A percentile compares a stretch with the other conserved stretches of the same genome.
These are phyloP conservation scores for Astreopora myriophthalma DNA, from an alignment of 64 coral and sea anemone genomes.

Conservation along the genomic window DNA sequence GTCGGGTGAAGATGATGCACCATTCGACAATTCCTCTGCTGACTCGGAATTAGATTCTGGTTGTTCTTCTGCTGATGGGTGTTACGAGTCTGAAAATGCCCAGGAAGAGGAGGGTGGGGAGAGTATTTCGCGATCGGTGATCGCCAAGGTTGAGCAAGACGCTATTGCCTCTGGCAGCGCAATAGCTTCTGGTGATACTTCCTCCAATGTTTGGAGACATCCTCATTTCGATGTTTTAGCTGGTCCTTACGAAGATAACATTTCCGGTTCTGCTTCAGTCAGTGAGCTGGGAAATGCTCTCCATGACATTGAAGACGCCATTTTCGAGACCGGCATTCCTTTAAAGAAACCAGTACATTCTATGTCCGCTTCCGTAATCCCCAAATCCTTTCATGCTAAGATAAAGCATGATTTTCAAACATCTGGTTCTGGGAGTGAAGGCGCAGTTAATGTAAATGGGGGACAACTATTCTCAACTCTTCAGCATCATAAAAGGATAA, in stretches of 20 bases:
- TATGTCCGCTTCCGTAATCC: background rate
- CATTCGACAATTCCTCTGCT: slow-evolving; percentile 26
- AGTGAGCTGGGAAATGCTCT: background rate
- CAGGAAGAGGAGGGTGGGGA: background rate
- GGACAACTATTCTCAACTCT: background rate
- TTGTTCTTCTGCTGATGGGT: slow-evolving; percentile 25
- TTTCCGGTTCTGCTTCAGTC: background rate
- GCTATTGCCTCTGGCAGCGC: slow-evolving; percentile 8
- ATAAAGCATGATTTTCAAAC: background rate
- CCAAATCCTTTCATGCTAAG: background rate
- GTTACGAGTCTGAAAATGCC: slow-evolving; percentile 2
- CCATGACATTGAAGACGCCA: slow-evolving; percentile 66
- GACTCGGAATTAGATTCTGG: slow-evolving; percentile 27
- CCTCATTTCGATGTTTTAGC: slow-evolving; percentile 2
- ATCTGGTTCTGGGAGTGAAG: slow-evolving; percentile 36
- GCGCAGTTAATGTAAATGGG: background rate
- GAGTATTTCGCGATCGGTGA: slow-evolving; percentile 34
- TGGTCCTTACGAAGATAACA: slow-evolving; percentile 16
- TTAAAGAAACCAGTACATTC: background rate
- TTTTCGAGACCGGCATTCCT: slow-evolving; percentile 63
- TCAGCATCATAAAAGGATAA: background rate
- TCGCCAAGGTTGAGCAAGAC: background rate
- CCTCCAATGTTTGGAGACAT: background rate
- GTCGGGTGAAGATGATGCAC: slow-evolving; percentile 32
- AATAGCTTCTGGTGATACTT: slow-evolving; percentile 3